These are phyloP conservation scores for Heterodera schachtii DNA, from an alignment of 1,140 invertebrate species.

Conservation along the genomic window DNA sequence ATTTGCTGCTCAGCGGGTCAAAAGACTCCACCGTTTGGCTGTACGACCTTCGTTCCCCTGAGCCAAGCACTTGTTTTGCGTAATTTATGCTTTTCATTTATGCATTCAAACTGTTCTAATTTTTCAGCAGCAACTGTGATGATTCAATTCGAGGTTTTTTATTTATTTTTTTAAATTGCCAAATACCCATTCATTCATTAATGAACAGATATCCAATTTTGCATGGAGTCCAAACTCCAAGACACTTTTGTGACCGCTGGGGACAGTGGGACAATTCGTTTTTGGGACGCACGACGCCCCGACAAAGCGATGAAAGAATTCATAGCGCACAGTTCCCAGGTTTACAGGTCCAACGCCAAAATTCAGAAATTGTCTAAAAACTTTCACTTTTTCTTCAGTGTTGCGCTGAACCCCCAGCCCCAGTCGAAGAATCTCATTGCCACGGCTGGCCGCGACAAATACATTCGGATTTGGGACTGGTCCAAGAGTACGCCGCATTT, in stretches of 20 bases:
- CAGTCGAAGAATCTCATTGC: slow-evolving; percentile 39
- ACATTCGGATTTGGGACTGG: slow-evolving; percentile 51
- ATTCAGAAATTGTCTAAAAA: not conserved
- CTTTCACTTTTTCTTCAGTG: slow-evolving; percentile 12
- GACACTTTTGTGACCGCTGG: slow-evolving; percentile 49
- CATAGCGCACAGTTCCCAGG: slow-evolving; percentile 36
- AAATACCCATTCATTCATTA: not conserved
- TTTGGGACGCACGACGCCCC: slow-evolving; percentile 47
- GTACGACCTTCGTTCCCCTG: slow-evolving; percentile 32
- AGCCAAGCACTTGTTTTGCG: slow-evolving; percentile 38
- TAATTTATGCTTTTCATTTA: slow-evolving; percentile 13
- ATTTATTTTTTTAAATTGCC: no score
- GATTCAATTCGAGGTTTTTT: slow-evolving; percentile 38
- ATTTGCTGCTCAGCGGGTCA: slow-evolving; percentile 51
- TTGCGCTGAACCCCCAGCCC: slow-evolving; percentile 45
- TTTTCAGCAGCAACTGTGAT: slow-evolving; percentile 20
- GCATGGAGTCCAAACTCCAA: slow-evolving; percentile 41
- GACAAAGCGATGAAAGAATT: slow-evolving; percentile 43
- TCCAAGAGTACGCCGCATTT: slow-evolving; percentile 33
- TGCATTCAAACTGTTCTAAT: not conserved
- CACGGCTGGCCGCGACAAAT: slow-evolving; percentile 46
- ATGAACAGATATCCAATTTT: slow-evolving; percentile 32
- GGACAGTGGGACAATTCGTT: slow-evolving; percentile 48
- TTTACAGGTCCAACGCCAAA: slow-evolving; percentile 17
- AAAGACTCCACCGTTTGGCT: slow-evolving; percentile 49